Evolutionary conservation across 2,113 vertebrate species (phyloP).

Genomic region (Cepphus grylle): DNA sequence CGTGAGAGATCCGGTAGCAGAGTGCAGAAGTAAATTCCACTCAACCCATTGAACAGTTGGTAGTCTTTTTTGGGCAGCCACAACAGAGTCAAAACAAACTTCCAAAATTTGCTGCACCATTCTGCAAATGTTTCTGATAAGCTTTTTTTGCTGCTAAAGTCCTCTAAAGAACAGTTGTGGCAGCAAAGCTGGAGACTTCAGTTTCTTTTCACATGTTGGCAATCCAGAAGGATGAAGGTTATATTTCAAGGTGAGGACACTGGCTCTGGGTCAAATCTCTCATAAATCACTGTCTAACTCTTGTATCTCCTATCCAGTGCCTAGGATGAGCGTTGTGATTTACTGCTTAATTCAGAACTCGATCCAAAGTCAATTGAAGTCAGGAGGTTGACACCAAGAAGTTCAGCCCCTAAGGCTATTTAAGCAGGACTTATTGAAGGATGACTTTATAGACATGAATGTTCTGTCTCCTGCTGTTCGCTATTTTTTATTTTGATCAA

Average conservation of each 20-base stretch:
- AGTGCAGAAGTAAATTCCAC: background rate
- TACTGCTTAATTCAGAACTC: conserved; percentile 35
- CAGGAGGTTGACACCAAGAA: background rate
- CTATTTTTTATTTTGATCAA: background rate
- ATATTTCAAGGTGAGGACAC: conserved; percentile 10
- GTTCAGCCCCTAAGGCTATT: conserved; percentile 29
- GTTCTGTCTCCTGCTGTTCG: background rate
- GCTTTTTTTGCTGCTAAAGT: background rate
- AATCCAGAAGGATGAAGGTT: background rate
- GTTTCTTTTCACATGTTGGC: background rate
- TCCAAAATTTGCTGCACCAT: background rate
- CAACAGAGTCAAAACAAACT: background rate
- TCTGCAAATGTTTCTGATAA: background rate
- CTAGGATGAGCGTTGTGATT: conserved; percentile 37
- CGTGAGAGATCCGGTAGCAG: background rate
- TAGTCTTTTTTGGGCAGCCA: background rate
- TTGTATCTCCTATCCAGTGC: background rate
- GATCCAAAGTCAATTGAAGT: conserved; percentile 35
- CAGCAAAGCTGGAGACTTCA: background rate
- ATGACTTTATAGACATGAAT: background rate
- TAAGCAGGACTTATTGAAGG: background rate
- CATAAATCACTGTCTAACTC: conserved; percentile 57
- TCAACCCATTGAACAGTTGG: background rate
- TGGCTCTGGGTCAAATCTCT: background rate
- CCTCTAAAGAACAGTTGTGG: background rate